Percentiles rank a stretch among this genome's conserved stretches.
Evolutionary conservation across 2,113 vertebrate genomes (phyloP).

Genomic region (Hiodon alosoides): DNA sequence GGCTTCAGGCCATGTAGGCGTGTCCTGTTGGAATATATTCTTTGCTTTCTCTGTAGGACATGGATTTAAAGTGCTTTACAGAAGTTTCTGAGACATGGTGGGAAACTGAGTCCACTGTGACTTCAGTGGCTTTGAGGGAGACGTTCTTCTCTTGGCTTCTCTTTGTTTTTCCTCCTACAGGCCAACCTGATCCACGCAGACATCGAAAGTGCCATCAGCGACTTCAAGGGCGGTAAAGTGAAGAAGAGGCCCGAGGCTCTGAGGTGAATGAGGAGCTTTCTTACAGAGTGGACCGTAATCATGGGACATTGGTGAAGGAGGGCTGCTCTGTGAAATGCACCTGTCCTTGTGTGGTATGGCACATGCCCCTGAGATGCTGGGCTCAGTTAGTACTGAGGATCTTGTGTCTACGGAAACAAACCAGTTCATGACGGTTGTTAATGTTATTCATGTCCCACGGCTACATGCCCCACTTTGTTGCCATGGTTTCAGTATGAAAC

Average conservation of each 20-base stretch:
- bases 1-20: no score
- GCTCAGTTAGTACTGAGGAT: not conserved
- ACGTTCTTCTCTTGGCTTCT: not conserved
- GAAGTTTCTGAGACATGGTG: no score
- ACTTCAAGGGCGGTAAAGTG: conserved; percentile 82
- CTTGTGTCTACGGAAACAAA: not conserved
- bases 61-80: no score
- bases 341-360: not conserved
- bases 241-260: conserved; percentile 81
- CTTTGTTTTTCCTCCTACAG: conserved; percentile 49
- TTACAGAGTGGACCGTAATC: no score
- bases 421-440: not conserved
- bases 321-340: no score
- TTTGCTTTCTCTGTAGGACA: no score
- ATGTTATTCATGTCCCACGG: conserved; percentile 3
- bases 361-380: not conserved
- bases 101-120: no score
- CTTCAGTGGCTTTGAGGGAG: not conserved
- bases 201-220: conserved; percentile 82
- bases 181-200: conserved; percentile 84
- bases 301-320: no score
- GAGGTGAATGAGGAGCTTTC: conserved; percentile 54
- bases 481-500: conserved; percentile 2
- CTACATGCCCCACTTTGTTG: conserved; percentile 6
- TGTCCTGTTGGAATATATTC: no score